Conservation (phyloP, 1,140 invertebrate genomes). For the Drosophila mayri region DNA sequence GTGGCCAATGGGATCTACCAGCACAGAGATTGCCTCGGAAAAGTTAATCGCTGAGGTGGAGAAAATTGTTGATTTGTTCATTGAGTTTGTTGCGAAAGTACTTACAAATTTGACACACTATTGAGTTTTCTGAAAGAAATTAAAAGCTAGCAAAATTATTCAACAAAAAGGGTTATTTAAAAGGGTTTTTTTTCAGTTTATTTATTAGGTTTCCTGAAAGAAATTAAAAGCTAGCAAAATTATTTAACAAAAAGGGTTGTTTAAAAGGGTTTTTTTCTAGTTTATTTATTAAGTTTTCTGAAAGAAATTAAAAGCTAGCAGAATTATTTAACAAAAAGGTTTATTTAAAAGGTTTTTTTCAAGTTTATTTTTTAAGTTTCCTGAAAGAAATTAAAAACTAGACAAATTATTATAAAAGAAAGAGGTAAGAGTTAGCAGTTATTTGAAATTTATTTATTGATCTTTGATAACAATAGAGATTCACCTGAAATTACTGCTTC, state of each 20-base stretch:
- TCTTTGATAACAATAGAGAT: not conserved
- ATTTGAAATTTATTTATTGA: no score
- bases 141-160: no score
- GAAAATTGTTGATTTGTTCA: constrained; percentile 22
- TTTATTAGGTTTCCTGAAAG: not conserved
- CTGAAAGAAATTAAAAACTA: no score
- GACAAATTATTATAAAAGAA: no score
- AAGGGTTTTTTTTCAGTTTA: not conserved
- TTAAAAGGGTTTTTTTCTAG: not conserved
- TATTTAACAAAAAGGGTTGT: no score
- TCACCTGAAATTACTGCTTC: not conserved
- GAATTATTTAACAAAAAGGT: no score
- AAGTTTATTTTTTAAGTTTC: not conserved
- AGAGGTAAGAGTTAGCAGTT: no score
- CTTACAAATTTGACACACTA: constrained; percentile 12
- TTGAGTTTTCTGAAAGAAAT: not conserved
- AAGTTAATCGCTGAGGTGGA: constrained; percentile 20
- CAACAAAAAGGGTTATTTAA: not conserved
- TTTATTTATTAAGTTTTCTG: no score
- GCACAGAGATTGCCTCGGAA: not conserved
- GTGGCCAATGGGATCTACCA: constrained; percentile 17
- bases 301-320: no score
- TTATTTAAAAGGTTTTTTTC: not conserved
- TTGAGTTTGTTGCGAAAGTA: constrained; percentile 9
- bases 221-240: no score